These are phyloP conservation scores for Corvus hawaiiensis DNA, from an alignment of 2,113 vertebrate genomes.

Conservation along the genomic window DNA sequence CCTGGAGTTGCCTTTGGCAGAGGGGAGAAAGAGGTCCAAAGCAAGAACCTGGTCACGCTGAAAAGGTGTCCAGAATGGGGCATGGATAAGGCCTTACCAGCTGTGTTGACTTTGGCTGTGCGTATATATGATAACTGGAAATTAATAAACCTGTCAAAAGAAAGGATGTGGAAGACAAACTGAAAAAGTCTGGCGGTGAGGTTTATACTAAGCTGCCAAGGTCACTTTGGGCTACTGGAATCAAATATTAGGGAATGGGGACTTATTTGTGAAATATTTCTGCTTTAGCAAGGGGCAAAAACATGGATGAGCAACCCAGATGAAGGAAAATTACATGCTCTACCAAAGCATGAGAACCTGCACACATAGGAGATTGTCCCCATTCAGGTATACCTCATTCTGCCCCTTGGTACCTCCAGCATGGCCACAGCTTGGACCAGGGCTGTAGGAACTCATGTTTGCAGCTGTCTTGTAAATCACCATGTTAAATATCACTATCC, in stretches of 20 bases:
- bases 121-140: background rate
- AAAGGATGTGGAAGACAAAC: background rate
- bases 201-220: background rate
- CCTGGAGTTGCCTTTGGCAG: background rate
- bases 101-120: background rate
- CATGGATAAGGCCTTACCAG: background rate
- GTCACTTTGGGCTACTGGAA: background rate
- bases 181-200: background rate
- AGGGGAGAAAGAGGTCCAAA: background rate
- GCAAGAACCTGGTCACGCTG: background rate
- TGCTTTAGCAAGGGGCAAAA: background rate
- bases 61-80: background rate
- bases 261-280: background rate
- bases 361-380: background rate
- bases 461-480: background rate
- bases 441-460: background rate
- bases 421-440: background rate
- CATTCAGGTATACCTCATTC: background rate
- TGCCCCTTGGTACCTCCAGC: background rate
- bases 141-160: background rate
- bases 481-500: background rate
- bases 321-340: background rate
- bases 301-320: background rate
- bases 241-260: background rate
- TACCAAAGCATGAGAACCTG: background rate